phyloP scores from a whole-genome alignment of 2,888 invertebrate genomes.

The Clitarchus hookeri region DNA sequence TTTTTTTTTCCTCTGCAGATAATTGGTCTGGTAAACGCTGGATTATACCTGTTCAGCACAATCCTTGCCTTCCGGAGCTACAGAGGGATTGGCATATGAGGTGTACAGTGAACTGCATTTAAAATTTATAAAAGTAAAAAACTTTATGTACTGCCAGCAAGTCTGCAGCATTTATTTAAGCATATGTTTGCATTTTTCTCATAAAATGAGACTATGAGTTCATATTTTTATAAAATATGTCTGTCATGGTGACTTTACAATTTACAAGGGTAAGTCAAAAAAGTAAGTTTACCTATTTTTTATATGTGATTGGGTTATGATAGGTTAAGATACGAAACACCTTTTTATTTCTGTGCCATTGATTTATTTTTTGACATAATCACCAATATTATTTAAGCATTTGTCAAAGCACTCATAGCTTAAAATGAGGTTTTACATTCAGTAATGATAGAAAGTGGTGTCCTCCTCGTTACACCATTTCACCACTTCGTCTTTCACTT shows the following conservation, averaged over 20 bases:
- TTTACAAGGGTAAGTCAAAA: neutral
- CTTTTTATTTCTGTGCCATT: no score
- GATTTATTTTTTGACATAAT: no score
- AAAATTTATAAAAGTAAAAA: neutral
- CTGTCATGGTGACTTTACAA: neutral
- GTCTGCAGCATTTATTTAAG: neutral
- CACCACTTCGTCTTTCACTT: no score
- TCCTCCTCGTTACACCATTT: no score
- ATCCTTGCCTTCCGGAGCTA: slow-evolving; percentile 77
- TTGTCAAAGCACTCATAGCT: no score
- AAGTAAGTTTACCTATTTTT: no score
- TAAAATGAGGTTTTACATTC: no score
- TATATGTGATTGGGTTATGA: no score
- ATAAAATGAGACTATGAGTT: neutral
- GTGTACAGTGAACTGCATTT: neutral
- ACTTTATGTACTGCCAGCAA: neutral
- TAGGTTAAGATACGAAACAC: no score
- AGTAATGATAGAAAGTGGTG: no score
- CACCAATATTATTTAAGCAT: no score
- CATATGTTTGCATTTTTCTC: neutral
- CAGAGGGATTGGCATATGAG: slow-evolving; percentile 52
- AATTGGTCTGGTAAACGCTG: slow-evolving; percentile 73
- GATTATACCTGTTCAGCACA: slow-evolving; percentile 75
- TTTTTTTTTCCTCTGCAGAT: slow-evolving; percentile 59
- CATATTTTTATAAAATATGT: slow-evolving; percentile 14